phyloP scores from a whole-genome alignment of 2,797 vertebrate genomes.

The Luscinia megarhynchos region DNA sequence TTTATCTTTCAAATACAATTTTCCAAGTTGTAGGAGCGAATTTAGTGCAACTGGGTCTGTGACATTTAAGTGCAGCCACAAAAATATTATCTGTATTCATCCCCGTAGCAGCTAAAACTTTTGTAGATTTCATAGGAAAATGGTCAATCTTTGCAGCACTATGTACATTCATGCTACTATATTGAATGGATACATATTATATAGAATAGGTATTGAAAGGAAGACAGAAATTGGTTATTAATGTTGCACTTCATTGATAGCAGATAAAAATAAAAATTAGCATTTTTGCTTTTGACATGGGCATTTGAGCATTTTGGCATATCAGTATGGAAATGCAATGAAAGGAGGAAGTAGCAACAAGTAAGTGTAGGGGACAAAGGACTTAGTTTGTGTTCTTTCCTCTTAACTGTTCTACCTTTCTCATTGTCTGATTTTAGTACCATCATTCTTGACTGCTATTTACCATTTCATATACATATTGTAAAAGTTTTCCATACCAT shows the following conservation, averaged over 20 bases:
- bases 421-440: neutral
- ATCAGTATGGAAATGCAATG: neutral
- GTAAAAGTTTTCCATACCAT: neutral
- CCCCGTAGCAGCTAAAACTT: neutral
- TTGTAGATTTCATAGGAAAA: neutral
- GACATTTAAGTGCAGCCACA: slow-evolving; percentile 29
- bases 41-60: slow-evolving; percentile 55
- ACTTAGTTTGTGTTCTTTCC: neutral
- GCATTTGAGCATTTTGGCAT: neutral
- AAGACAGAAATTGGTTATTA: neutral
- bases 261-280: neutral
- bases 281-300: neutral
- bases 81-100: neutral
- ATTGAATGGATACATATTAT: neutral
- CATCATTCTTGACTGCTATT: neutral
- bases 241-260: neutral
- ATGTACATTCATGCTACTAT: neutral
- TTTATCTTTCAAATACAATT: slow-evolving; percentile 59
- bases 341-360: neutral
- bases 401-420: neutral
- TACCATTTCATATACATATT: neutral
- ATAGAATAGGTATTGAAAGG: neutral
- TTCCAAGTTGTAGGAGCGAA: slow-evolving; percentile 54
- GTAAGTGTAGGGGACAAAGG: neutral
- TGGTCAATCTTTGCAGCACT: neutral